Percentiles rank a stretch among this genome's conserved stretches.
These are phyloP conservation scores for Gavia stellata DNA, from an alignment of 2,113 vertebrate species.

Conservation along the genomic window DNA sequence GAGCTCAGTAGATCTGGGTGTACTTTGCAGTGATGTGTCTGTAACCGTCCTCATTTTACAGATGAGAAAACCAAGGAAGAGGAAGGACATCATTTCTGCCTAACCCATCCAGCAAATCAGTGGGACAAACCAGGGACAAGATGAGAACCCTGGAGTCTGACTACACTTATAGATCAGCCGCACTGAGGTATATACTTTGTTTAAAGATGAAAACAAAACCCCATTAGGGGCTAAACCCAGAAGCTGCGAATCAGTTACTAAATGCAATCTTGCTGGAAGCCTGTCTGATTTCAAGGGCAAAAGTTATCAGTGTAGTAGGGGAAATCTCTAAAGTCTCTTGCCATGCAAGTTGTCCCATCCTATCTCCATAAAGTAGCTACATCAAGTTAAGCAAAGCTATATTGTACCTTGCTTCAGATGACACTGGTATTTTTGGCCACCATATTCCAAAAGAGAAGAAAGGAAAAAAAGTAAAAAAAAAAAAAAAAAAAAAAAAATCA, in stretches of 20 bases:
- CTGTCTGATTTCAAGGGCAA: neutral
- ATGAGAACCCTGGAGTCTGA: neutral
- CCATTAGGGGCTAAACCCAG: neutral
- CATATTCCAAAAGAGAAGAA: neutral
- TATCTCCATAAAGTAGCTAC: neutral
- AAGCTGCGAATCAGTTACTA: neutral
- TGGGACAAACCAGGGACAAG: neutral
- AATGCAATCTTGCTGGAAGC: neutral
- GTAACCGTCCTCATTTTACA: neutral
- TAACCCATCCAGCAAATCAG: neutral
- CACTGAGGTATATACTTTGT: neutral
- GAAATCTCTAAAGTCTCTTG: neutral
- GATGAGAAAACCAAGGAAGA: neutral
- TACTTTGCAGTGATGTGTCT: neutral
- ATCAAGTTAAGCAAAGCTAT: neutral
- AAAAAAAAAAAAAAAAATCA: neutral
- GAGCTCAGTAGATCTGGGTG: neutral
- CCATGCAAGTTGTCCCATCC: neutral
- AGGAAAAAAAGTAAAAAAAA: neutral
- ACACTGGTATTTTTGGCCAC: neutral
- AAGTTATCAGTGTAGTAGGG: neutral
- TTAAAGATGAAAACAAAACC: neutral
- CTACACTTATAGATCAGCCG: rapidly evolving
- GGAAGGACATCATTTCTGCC: neutral
- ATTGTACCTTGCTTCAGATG: neutral